Conservation (phyloP, 2,113 vertebrate genomes). For the Puntigrus tetrazona region DNA sequence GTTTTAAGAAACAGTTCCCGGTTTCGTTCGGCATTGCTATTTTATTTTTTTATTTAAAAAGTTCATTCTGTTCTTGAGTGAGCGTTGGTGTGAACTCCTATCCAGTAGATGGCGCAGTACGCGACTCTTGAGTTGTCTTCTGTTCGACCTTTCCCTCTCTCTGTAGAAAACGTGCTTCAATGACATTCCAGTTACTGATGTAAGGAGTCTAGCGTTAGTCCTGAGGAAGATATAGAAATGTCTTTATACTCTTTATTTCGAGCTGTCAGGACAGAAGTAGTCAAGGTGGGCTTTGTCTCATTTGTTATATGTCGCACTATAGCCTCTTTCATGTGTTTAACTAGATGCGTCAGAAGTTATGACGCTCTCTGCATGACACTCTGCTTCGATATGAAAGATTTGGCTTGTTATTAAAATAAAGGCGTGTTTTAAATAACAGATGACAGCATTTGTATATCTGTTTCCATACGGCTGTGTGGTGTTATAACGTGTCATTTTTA, state of each 20-base stretch:
- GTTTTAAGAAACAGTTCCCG: too few species aligned
- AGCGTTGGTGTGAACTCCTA: slow-evolving; percentile 6
- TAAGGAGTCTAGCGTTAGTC: background rate
- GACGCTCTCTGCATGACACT: background rate
- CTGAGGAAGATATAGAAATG: slow-evolving; percentile 37
- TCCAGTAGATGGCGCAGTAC: slow-evolving; percentile 32
- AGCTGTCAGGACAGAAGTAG: slow-evolving; percentile 37
- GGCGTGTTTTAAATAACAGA: background rate
- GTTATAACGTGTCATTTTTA: background rate
- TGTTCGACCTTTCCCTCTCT: slow-evolving; percentile 27
- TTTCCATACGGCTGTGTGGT: background rate
- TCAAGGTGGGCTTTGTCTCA: slow-evolving; percentile 46
- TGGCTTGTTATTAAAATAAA: background rate
- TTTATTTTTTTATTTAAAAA: too few species aligned
- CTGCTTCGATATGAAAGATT: background rate
- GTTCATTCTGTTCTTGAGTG: too few species aligned
- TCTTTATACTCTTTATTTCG: slow-evolving; percentile 44
- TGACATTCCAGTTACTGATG: slow-evolving; percentile 53
- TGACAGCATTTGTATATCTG: background rate
- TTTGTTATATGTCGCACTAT: background rate
- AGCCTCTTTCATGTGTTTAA: background rate
- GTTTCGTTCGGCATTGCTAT: too few species aligned
- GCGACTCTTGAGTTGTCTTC: background rate
- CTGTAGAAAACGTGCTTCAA: slow-evolving; percentile 53
- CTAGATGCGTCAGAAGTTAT: background rate